Conservation (phyloP, 2,113 vertebrate genomes). For the Orycteropus afer region DNA sequence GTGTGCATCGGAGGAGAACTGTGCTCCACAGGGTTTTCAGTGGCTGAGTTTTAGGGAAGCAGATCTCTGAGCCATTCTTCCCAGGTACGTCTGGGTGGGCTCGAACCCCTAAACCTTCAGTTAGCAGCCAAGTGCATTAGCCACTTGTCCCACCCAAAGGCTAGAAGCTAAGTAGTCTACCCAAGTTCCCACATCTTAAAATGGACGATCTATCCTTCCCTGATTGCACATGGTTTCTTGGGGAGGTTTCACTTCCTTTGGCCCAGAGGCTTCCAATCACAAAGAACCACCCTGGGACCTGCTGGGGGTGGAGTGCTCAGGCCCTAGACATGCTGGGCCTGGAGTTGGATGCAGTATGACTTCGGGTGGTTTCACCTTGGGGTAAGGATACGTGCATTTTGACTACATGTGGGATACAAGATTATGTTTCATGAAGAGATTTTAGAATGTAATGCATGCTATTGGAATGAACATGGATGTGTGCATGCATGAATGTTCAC, state of each 20-base stretch:
- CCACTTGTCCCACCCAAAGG: no score
- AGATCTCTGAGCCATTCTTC: no score
- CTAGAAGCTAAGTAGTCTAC: neutral
- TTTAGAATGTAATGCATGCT: no score
- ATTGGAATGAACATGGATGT: accelerated
- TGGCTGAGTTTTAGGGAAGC: no score
- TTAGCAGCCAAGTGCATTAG: no score
- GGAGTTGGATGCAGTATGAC: neutral
- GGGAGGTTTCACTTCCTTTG: neutral
- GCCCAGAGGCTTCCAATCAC: neutral
- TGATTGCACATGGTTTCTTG: neutral
- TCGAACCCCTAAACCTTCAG: no score
- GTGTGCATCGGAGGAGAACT: no score
- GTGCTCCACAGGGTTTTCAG: no score
- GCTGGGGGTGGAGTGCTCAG: neutral
- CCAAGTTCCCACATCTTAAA: neutral
- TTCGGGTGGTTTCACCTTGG: neutral
- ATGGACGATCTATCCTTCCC: neutral
- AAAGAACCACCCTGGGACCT: neutral
- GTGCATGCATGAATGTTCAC: accelerated
- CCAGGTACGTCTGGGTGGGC: no score
- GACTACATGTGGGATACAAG: neutral
- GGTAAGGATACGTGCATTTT: neutral
- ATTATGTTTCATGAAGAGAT: neutral
- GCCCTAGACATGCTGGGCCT: neutral